Base-by-base conservation (phyloP, 2,113 vertebrate species). In the Sander lucioperca region DNA sequence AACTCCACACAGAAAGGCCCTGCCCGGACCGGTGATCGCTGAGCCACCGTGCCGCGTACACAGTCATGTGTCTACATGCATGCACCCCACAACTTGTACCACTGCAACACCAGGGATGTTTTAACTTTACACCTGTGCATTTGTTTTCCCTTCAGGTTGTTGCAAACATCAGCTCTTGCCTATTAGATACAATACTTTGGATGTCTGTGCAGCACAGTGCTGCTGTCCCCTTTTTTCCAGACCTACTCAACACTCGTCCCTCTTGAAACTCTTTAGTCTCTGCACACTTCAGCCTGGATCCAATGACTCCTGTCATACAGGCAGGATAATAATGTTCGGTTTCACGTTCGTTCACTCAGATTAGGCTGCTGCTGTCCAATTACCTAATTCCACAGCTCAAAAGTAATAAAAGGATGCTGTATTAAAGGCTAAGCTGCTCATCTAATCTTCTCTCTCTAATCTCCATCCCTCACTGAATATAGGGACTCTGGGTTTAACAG, bases 391-490 rank as follows among this genome's bases (percentile, higher is more conserved):
- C 48, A 56, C 63, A 11, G 83, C 84, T 92, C 86, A 82, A 91
- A 90, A 88, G 87, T 91, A 90, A 92, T 93, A 88, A 92, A 91
- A 84, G 64, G 72, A 71, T 36, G 57, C 30, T 83, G 81, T 84
- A 85, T 91, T 90, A 84, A 75, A 83, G 64, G 75, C 71, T 91
- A 89, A 93, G 45, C 88, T 64, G 80, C 80, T 80, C 72, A 80
- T 88, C 84, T 93, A 94, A 93, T 93, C 92, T 88, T 79, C 85
- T 86, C 85, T 82, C 48, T 43, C 25, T 94, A 92, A 94, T 94
- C 93, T 87, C 80, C 47, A 43, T 23, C 82, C 69, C 75, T 79
- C 51, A 65, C 76, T 83, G 33, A 82, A 79, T 67, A 77, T 71
- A 57, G 39, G 43, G 83, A 74, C 72, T 78, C 82, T 3, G 51